These are phyloP conservation scores for Sus cebifrons DNA, from an alignment of 2,797 vertebrate genomes.

Conservation along the genomic window DNA sequence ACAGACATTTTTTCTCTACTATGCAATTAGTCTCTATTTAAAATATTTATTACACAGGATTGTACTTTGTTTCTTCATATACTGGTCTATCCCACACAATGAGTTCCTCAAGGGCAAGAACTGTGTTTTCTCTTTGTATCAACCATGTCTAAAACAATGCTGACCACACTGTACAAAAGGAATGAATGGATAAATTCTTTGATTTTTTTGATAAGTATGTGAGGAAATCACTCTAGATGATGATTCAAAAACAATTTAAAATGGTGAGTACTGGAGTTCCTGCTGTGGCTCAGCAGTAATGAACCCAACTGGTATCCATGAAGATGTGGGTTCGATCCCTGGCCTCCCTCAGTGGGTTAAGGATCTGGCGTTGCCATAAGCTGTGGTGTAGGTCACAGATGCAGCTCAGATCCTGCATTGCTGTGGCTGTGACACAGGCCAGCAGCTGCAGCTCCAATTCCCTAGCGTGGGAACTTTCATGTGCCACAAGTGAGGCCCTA, in stretches of 20 bases:
- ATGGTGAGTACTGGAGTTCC: not conserved
- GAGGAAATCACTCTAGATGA: not conserved
- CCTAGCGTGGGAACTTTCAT: no score
- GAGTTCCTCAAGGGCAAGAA: not conserved
- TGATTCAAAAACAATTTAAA: conserved; percentile 26
- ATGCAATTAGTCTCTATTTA: not conserved
- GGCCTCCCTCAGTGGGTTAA: no score
- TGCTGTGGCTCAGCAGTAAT: no score
- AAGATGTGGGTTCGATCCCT: no score
- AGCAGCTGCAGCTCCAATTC: no score
- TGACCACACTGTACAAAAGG: not conserved
- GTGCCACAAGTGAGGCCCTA: no score
- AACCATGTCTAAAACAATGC: not conserved
- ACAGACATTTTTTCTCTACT: not conserved
- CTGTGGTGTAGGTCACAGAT: no score
- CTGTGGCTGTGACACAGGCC: no score
- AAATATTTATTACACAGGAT: not conserved
- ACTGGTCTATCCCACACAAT: not conserved
- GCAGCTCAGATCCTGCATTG: no score
- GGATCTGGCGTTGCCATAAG: no score
- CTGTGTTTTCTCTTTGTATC: not conserved
- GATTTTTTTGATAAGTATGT: not conserved
- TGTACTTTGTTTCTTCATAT: not conserved
- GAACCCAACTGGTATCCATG: no score
- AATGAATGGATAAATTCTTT: not conserved